Evolutionary conservation across 2,888 invertebrate species (phyloP).

Genomic region (Tipula vernalis): DNA sequence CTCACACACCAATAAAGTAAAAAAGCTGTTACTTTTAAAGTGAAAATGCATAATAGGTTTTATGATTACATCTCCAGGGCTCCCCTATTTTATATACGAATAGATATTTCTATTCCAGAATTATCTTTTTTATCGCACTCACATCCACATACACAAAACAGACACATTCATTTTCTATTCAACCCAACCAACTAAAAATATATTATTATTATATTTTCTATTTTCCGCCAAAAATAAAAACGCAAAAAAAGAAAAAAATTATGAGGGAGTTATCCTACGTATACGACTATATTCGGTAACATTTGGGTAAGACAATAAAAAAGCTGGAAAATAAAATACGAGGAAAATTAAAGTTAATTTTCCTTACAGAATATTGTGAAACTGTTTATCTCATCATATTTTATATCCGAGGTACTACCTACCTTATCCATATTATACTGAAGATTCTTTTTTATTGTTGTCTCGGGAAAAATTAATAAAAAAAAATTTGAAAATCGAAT

Average conservation of each 20-base stretch:
- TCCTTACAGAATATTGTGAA: not conserved
- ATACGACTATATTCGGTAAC: not conserved
- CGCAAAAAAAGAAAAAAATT: not conserved
- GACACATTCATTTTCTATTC: not conserved
- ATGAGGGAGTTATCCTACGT: not conserved
- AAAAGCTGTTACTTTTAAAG: not conserved
- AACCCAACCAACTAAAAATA: not conserved
- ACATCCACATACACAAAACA: not conserved
- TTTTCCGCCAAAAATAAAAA: not conserved
- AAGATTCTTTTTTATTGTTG: not conserved
- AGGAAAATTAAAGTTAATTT: not conserved
- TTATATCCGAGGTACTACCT: not conserved
- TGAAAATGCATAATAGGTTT: not conserved
- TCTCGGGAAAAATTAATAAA: not conserved
- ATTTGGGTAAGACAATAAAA: not conserved
- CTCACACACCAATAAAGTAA: not conserved
- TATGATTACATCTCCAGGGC: not conserved
- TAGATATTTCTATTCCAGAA: not conserved
- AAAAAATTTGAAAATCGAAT: not conserved
- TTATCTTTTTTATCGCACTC: not conserved
- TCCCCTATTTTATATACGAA: not conserved
- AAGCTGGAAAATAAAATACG: not conserved
- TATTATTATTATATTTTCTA: not conserved
- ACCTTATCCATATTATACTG: not conserved
- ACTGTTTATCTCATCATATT: not conserved